Conservation (phyloP, 2,888 invertebrate genomes). For the Troides aeacus region DNA sequence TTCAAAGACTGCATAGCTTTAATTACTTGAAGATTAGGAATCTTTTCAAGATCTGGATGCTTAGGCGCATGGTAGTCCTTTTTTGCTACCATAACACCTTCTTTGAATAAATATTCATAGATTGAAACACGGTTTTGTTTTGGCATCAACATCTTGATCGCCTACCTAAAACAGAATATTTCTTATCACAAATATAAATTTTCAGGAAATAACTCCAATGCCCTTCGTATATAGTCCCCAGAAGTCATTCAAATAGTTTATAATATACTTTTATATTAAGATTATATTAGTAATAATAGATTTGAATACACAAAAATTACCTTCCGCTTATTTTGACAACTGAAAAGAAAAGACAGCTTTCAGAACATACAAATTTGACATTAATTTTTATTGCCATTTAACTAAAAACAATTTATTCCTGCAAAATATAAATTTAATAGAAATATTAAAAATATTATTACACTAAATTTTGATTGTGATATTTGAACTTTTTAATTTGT, state of each 20-base stretch:
- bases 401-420: too few species aligned
- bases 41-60: constrained; percentile 96
- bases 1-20: constrained; percentile 98
- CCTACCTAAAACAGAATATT: constrained; percentile 65
- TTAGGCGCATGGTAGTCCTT: constrained; percentile 99
- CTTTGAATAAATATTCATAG: constrained; percentile 98
- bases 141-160: constrained; percentile 99
- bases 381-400: constrained; percentile 16
- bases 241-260: not conserved
- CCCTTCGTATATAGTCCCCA: not conserved
- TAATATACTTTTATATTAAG: constrained; percentile 7
- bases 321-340: constrained; percentile 54
- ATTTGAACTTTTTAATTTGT: too few species aligned
- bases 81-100: constrained; percentile 99
- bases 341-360: constrained; percentile 44
- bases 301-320: constrained; percentile 40
- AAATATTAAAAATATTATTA: too few species aligned
- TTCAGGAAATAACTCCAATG: constrained; percentile 30
- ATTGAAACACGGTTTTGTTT: constrained; percentile 98
- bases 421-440: too few species aligned
- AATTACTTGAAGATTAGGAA: constrained; percentile 99
- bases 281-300: constrained; percentile 24
- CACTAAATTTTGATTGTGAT: too few species aligned
- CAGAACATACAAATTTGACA: constrained; percentile 18
- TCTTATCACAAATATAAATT: constrained; percentile 47